Conservation (phyloP, 2,113 vertebrate genomes). For the Oncorhynchus keta region DNA sequence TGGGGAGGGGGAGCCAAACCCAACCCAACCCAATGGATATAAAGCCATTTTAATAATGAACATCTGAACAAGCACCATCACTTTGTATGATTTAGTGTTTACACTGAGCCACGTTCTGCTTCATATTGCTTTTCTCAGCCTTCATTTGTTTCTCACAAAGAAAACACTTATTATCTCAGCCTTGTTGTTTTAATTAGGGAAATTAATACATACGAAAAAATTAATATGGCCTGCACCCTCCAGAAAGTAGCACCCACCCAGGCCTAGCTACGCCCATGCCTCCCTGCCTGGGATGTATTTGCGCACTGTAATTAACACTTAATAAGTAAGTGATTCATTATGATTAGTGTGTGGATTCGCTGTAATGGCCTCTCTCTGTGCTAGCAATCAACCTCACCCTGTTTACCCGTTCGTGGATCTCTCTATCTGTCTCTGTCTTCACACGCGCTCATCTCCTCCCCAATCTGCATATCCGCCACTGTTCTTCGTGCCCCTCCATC, state of each 20-base stretch:
- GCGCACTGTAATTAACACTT: slow-evolving; percentile 77
- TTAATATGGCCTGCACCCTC: slow-evolving; percentile 68
- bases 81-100: slow-evolving; percentile 75
- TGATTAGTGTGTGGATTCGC: slow-evolving; percentile 75
- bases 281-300: slow-evolving; percentile 74
- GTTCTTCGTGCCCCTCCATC: slow-evolving; percentile 27
- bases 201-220: slow-evolving; percentile 83
- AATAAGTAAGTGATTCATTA: slow-evolving; percentile 86
- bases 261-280: slow-evolving; percentile 45
- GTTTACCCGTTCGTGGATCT: slow-evolving; percentile 69
- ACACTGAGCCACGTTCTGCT: slow-evolving; percentile 67
- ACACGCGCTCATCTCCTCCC: slow-evolving; percentile 38
- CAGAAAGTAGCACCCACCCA: slow-evolving; percentile 36
- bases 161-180: slow-evolving; percentile 72
- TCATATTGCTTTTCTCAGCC: slow-evolving; percentile 61
- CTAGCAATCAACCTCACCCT: slow-evolving; percentile 75
- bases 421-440: slow-evolving; percentile 75
- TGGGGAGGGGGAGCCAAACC: slow-evolving; percentile 32
- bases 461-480: slow-evolving; percentile 66
- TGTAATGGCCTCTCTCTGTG: slow-evolving; percentile 74
- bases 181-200: slow-evolving; percentile 81
- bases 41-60: slow-evolving; percentile 71
- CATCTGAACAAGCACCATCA: slow-evolving; percentile 71
- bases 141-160: slow-evolving; percentile 76
- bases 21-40: slow-evolving; percentile 53